phyloP scores from a whole-genome alignment of 1,140 invertebrate species.

The Leptestheria dahalacensis region DNA sequence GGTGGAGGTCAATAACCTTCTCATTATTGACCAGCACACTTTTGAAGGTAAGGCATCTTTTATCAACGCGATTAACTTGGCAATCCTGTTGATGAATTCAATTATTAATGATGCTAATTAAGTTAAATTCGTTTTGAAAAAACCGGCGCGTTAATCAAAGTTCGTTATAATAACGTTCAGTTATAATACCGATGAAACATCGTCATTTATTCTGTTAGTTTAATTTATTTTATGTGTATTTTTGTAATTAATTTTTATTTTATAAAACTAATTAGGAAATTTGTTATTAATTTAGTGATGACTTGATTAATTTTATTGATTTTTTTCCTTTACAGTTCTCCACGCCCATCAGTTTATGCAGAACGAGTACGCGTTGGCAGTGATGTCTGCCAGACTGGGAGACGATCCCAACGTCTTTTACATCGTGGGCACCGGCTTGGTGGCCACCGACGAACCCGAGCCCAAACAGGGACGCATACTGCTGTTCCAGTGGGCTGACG shows the following conservation, averaged over 20 bases:
- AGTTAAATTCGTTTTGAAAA: too few species aligned
- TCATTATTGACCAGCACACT: constrained; percentile 91
- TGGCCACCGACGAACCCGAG: constrained; percentile 88
- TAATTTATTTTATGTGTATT: too few species aligned
- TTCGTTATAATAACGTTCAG: too few species aligned
- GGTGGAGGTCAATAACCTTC: constrained; percentile 79
- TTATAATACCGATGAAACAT: too few species aligned
- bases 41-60: constrained; percentile 58
- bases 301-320: background rate
- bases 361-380: constrained; percentile 72
- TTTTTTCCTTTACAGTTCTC: constrained; percentile 41
- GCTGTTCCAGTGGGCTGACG: constrained; percentile 80
- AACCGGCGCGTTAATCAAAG: too few species aligned
- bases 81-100: too few species aligned
- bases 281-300: too few species aligned
- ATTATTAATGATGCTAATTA: too few species aligned
- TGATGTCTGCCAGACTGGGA: constrained; percentile 77
- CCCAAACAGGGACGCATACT: constrained; percentile 78
- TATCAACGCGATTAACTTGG: too few species aligned
- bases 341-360: constrained; percentile 81
- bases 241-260: too few species aligned
- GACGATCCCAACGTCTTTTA: constrained; percentile 80
- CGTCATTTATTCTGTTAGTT: too few species aligned
- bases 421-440: constrained; percentile 82
- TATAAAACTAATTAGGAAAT: too few species aligned